Percentiles rank a stretch among this genome's conserved stretches.
Conservation (phyloP, 2,888 invertebrate genomes). For the Panorpa germanica region DNA sequence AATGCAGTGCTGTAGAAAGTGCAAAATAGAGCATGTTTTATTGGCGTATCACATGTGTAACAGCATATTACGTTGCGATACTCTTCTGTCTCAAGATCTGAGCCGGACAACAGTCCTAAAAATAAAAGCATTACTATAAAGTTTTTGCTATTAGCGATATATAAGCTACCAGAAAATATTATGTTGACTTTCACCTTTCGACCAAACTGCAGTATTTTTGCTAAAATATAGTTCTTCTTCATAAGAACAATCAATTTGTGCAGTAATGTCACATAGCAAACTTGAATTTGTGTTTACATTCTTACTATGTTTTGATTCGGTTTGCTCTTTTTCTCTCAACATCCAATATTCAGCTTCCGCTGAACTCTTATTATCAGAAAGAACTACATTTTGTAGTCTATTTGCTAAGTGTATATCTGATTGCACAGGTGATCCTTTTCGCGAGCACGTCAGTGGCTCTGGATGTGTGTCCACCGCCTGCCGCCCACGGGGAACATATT, state of each 20-base stretch:
- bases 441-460: constrained; percentile 35
- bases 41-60: constrained; percentile 65
- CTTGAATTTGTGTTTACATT: constrained; percentile 2
- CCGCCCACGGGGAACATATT: constrained; percentile 77
- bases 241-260: constrained; percentile 29
- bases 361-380: constrained; percentile 33
- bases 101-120: constrained; percentile 31
- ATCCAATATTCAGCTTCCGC: constrained; percentile 30
- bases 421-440: constrained; percentile 25
- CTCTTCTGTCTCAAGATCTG: constrained; percentile 30
- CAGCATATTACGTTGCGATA: constrained; percentile 40
- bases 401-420: constrained; percentile 48
- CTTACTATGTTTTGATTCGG: constrained; percentile 7
- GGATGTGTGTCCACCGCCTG: constrained; percentile 61
- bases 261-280: too few relatives aligned
- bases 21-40: constrained; percentile 65
- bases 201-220: constrained; percentile 71
- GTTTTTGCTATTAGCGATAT: too few relatives aligned
- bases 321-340: constrained; percentile 33
- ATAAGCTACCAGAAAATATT: neutral
- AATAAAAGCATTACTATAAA: too few relatives aligned
- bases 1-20: too few relatives aligned
- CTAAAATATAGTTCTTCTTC: constrained; percentile 82
- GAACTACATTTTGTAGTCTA: constrained; percentile 57
- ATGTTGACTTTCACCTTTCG: constrained; percentile 27